These are phyloP conservation scores for Xyliphius kryptos DNA, from an alignment of 2,113 vertebrate genomes.

Conservation along the genomic window DNA sequence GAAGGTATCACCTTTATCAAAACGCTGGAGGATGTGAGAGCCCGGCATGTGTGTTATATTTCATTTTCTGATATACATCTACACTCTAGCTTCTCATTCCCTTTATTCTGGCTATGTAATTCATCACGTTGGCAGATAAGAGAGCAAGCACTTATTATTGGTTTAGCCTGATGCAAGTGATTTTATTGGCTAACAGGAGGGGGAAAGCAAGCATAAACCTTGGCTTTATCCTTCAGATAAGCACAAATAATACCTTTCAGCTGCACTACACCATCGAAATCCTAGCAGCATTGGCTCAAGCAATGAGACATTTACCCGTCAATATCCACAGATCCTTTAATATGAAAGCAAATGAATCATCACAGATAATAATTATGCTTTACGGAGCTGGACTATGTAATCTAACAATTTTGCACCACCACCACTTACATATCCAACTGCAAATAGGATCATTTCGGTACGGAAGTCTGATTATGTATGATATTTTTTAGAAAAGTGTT, in stretches of 20 bases:
- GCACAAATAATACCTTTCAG: not conserved
- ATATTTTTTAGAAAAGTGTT: too few relatives aligned
- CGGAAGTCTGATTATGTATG: too few relatives aligned
- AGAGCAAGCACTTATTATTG: slow-evolving; percentile 14
- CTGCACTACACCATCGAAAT: not conserved
- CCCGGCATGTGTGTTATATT: slow-evolving; percentile 6
- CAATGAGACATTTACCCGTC: not conserved
- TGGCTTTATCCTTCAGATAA: too few relatives aligned
- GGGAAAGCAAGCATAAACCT: not conserved
- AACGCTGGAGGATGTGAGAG: slow-evolving; percentile 21
- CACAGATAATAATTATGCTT: not conserved
- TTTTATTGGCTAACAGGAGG: slow-evolving; percentile 1
- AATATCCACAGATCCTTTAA: not conserved
- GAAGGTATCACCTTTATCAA: slow-evolving; percentile 16
- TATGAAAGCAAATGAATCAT: not conserved
- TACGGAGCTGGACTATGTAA: not conserved
- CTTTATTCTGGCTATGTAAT: slow-evolving; percentile 13
- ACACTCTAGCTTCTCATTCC: slow-evolving; percentile 6
- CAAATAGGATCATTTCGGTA: too few relatives aligned
- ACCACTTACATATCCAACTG: too few relatives aligned
- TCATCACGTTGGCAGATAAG: slow-evolving; percentile 21
- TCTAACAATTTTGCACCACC: not conserved
- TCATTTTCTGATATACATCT: slow-evolving; percentile 21
- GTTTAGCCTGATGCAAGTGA: slow-evolving; percentile 2
- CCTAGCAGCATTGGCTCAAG: not conserved